phyloP scores from a whole-genome alignment of 2,888 invertebrate genomes.

The Eupithecia subfuscata region DNA sequence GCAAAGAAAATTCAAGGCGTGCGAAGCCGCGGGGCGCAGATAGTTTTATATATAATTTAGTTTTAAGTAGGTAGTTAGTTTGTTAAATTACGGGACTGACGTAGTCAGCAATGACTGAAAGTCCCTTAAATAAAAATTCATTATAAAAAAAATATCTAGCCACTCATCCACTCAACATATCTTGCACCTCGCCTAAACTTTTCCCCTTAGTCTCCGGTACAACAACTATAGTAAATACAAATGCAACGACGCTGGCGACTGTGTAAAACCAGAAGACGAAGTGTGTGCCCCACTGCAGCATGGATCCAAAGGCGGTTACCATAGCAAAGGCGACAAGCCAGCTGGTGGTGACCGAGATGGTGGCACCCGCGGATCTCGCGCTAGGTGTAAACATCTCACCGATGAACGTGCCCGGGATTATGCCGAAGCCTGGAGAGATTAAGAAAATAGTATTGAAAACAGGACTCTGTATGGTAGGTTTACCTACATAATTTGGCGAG shows the following conservation, averaged over 20 bases:
- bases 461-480: too few species aligned
- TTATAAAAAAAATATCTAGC: too few species aligned
- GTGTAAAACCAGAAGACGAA: conserved; percentile 32
- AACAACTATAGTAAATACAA: conserved; percentile 21
- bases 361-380: neutral
- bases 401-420: neutral
- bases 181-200: conserved; percentile 68
- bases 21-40: too few species aligned
- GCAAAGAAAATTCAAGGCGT: too few species aligned
- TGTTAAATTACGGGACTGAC: too few species aligned
- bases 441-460: too few species aligned
- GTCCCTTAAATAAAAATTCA: too few species aligned
- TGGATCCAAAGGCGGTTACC: conserved; percentile 13
- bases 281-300: conserved; percentile 25
- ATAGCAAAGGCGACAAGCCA: conserved; percentile 20
- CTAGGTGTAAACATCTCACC: conserved; percentile 1
- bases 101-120: too few species aligned
- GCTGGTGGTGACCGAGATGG: neutral
- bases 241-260: conserved; percentile 23
- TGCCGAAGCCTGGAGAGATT: neutral
- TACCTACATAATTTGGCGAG: too few species aligned
- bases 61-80: too few species aligned
- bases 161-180: too few species aligned
- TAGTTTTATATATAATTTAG: too few species aligned
- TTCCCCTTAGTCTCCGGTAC: conserved; percentile 90